Conservation (phyloP, 2,113 vertebrate genomes). For the Etheostoma spectabile region DNA sequence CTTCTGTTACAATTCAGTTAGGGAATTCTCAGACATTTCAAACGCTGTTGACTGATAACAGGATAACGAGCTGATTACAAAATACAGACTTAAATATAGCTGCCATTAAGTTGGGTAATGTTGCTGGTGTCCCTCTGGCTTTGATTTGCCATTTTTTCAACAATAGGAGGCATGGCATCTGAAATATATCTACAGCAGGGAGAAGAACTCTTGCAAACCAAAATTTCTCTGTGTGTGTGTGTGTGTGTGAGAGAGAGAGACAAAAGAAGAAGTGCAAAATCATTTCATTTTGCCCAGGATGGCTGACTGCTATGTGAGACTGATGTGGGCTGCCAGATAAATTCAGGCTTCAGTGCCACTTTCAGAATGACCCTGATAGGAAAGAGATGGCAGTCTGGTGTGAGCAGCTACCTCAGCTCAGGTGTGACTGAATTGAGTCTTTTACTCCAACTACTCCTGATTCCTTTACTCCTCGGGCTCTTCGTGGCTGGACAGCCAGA, state of each 20-base stretch:
- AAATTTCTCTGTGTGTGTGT: neutral
- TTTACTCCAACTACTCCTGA: constrained; percentile 22
- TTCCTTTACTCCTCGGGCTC: constrained; percentile 3
- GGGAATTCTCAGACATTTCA: constrained; percentile 29
- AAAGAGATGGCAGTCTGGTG: constrained; percentile 43
- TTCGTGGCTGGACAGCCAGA: neutral
- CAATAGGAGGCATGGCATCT: neutral
- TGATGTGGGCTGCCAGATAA: constrained; percentile 54
- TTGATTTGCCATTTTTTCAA: constrained; percentile 51
- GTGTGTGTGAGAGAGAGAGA: too few species aligned
- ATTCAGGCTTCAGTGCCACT: constrained; percentile 58
- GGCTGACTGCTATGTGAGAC: constrained; percentile 52
- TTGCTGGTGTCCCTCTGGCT: constrained; percentile 66
- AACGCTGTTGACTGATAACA: constrained; percentile 57
- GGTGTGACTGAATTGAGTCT: constrained; percentile 49
- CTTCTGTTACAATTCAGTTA: constrained; percentile 31
- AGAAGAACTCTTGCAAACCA: neutral
- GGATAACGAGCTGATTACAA: constrained; percentile 76
- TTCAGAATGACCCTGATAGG: constrained; percentile 54
- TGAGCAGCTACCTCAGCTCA: constrained; percentile 40
- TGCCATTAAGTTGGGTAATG: constrained; percentile 74
- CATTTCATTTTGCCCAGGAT: constrained; percentile 49
- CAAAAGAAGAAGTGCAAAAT: constrained; percentile 29
- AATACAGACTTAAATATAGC: constrained; percentile 47
- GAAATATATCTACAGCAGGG: neutral